Conservation (phyloP, 2,797 vertebrate genomes). For the Premnoplex brunnescens region DNA sequence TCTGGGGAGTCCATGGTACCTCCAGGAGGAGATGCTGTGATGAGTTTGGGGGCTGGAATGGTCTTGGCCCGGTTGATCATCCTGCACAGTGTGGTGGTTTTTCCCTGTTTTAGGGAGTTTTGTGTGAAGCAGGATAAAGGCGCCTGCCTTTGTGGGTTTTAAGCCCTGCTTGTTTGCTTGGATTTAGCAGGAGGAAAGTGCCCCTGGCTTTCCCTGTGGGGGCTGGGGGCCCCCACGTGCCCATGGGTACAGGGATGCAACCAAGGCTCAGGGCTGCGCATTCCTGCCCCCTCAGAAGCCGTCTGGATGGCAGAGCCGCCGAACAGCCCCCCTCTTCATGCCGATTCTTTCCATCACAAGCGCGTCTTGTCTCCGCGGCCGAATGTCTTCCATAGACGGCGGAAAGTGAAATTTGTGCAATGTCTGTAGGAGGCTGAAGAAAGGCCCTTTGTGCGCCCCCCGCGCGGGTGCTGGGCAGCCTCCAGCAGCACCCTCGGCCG, state of each 20-base stretch:
- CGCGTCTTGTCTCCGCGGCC: constrained; percentile 63
- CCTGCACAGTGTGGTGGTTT: fast-evolving
- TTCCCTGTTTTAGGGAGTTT: background rate
- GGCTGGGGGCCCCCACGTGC: background rate
- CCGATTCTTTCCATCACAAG: constrained; percentile 66
- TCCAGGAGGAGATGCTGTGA: background rate
- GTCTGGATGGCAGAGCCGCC: background rate
- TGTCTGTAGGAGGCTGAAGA: constrained; percentile 92
- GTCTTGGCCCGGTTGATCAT: background rate
- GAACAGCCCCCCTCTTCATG: constrained; percentile 65
- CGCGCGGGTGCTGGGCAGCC: constrained; percentile 83
- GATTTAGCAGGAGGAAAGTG: background rate
- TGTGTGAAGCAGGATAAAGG: fast-evolving
- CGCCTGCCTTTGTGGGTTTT: background rate
- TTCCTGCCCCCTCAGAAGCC: constrained; percentile 65
- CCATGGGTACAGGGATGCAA: background rate
- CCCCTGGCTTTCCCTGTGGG: fast-evolving
- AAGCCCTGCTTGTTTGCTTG: background rate
- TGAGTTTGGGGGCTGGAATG: background rate
- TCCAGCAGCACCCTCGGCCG: constrained; percentile 61
- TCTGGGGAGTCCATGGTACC: background rate
- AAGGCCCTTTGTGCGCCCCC: constrained; percentile 90
- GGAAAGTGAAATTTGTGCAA: constrained; percentile 80
- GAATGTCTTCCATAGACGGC: constrained; percentile 72
- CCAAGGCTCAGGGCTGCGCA: background rate